phyloP scores from a whole-genome alignment of 2,888 invertebrate species.

The Hipparchia sbordonii region DNA sequence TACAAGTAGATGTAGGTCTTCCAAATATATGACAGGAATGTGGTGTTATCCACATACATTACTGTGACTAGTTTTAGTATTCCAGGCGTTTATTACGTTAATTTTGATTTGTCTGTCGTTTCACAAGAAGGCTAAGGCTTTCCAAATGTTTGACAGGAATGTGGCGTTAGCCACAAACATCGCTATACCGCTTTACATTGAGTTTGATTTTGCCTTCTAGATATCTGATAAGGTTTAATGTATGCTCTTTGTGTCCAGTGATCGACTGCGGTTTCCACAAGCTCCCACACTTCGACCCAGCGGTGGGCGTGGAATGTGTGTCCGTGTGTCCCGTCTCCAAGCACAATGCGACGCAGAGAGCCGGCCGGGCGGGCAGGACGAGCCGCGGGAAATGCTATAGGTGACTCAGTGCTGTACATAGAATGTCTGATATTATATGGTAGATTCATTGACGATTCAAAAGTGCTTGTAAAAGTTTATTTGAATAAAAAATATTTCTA shows the following conservation, averaged over 20 bases:
- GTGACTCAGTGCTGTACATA: slow-evolving; percentile 54
- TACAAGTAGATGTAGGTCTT: slow-evolving; percentile 85
- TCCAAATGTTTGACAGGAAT: too few species aligned
- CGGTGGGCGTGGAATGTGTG: slow-evolving; percentile 92
- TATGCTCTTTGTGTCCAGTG: slow-evolving; percentile 79
- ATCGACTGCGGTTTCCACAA: slow-evolving; percentile 98
- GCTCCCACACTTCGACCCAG: slow-evolving; percentile 93
- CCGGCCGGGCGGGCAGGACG: slow-evolving; percentile 95
- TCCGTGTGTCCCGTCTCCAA: slow-evolving; percentile 91
- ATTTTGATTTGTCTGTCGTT: background rate
- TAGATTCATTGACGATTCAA: too few species aligned
- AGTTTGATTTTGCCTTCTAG: too few species aligned
- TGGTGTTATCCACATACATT: too few species aligned
- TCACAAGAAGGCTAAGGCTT: background rate
- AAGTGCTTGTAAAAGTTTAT: too few species aligned
- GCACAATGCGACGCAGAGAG: slow-evolving; percentile 95
- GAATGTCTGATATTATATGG: too few species aligned
- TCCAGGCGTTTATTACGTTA: slow-evolving; percentile 73
- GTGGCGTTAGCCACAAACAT: too few species aligned
- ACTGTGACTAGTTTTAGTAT: too few species aligned
- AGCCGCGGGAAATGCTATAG: slow-evolving; percentile 92
- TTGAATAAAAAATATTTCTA: too few species aligned
- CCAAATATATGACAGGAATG: slow-evolving; percentile 71
- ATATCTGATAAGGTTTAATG: background rate
- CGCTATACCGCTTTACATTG: too few species aligned